Conservation (phyloP, 2,113 vertebrate species). For the Microtus oregoni region DNA sequence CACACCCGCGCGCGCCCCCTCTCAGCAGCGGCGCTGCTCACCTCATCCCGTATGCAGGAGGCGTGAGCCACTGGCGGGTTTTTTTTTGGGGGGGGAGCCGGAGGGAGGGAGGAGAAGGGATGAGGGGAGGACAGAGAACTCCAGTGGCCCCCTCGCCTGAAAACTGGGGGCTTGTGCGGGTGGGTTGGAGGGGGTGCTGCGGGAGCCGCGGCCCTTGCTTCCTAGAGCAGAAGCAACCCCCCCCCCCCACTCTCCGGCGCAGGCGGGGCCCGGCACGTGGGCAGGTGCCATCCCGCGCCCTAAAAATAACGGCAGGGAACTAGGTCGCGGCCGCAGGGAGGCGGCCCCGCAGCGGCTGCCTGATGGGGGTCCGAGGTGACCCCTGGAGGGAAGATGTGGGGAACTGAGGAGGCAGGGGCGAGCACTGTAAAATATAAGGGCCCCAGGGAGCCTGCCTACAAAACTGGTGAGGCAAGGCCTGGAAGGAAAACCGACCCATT, state of each 20-base stretch:
- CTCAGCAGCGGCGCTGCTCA: constrained; percentile 86
- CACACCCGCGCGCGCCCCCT: constrained; percentile 78
- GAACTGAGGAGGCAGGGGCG: neutral
- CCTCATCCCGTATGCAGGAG: constrained; percentile 93
- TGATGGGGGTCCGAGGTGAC: constrained; percentile 75
- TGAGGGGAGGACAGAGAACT: constrained; percentile 62
- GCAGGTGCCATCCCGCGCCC: constrained; percentile 84
- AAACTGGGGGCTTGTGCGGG: constrained; percentile 62
- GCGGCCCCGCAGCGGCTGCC: constrained; percentile 80
- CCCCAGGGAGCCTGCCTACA: constrained; percentile 57
- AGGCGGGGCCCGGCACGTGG: constrained; percentile 84
- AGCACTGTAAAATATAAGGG: constrained; percentile 17
- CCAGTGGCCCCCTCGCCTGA: constrained; percentile 42
- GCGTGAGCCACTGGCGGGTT: constrained; percentile 89
- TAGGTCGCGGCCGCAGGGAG: constrained; percentile 82
- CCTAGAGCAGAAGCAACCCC: constrained; percentile 66
- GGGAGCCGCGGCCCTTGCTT: constrained; percentile 69
- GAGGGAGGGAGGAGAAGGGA: constrained; percentile 70
- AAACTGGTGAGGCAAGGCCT: constrained; percentile 43
- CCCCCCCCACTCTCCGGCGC: constrained; percentile 70
- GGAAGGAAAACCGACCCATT: neutral
- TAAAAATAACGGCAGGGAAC: constrained; percentile 85
- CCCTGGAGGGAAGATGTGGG: constrained; percentile 52
- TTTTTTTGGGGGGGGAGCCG: constrained; percentile 61
- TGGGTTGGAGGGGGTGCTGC: constrained; percentile 63